Evolutionary conservation across 2,797 vertebrate species (phyloP).

Genomic region (Helostoma temminkii): DNA sequence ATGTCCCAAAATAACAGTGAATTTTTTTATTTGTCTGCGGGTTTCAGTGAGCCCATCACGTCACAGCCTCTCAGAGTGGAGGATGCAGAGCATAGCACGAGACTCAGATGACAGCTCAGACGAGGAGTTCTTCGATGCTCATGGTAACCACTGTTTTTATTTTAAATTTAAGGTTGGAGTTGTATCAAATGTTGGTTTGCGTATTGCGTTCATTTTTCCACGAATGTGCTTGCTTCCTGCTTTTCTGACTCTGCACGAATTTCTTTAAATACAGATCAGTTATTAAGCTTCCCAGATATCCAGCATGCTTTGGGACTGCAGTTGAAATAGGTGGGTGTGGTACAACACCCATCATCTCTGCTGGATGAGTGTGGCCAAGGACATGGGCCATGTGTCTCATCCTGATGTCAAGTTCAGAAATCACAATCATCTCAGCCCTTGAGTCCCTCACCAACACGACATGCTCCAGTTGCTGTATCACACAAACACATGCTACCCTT

Average conservation of each 20-base stretch:
- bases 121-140: slow-evolving; percentile 97
- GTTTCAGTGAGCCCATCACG: slow-evolving; percentile 91
- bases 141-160: slow-evolving; percentile 82
- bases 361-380: slow-evolving; percentile 57
- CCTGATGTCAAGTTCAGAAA: slow-evolving; percentile 55
- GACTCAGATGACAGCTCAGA: slow-evolving; percentile 96
- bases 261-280: slow-evolving; percentile 83
- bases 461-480: slow-evolving; percentile 9
- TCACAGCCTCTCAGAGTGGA: slow-evolving; percentile 95
- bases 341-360: slow-evolving; percentile 35
- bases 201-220: slow-evolving; percentile 22
- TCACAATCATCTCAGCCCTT: slow-evolving; percentile 20
- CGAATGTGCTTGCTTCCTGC: slow-evolving; percentile 26
- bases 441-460: slow-evolving; percentile 15
- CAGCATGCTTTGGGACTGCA: slow-evolving; percentile 84
- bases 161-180: slow-evolving; percentile 10
- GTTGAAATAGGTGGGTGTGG: slow-evolving; percentile 76
- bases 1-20: slow-evolving; percentile 65
- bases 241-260: slow-evolving; percentile 71
- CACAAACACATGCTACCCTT: not conserved
- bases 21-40: slow-evolving; percentile 38
- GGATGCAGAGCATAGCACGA: slow-evolving; percentile 97
- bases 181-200: not conserved
- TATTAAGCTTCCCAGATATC: slow-evolving; percentile 83
- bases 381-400: slow-evolving; percentile 40